A percentile compares a stretch with the other conserved stretches of the same genome.
These are phyloP conservation scores for Cataglyphis livida DNA, from an alignment of 2,888 invertebrate genomes.

Conservation along the genomic window DNA sequence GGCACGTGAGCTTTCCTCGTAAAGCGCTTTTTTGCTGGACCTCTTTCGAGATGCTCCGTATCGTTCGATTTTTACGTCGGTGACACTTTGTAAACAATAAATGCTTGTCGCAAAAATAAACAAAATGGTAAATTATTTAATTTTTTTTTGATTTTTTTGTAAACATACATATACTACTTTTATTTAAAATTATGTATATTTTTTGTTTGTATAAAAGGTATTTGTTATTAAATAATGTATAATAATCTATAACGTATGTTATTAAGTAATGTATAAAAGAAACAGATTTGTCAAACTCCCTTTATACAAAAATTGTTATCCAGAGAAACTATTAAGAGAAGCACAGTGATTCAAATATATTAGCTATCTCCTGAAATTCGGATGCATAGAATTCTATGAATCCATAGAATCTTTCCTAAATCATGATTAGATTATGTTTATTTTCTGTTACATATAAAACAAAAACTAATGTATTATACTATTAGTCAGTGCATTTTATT, in stretches of 20 bases:
- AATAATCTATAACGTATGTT: too few relatives aligned
- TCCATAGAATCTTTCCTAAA: constrained; percentile 11
- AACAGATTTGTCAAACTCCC: background rate
- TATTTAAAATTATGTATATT: too few relatives aligned
- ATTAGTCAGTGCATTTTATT: constrained; percentile 33
- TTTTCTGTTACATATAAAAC: constrained; percentile 44
- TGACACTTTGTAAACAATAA: background rate
- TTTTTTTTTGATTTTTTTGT: background rate
- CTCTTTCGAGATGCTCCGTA: background rate
- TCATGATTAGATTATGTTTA: constrained; percentile 27
- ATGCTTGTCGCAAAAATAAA: background rate
- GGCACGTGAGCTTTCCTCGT: background rate
- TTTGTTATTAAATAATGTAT: constrained; percentile 3
- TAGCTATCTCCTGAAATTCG: background rate
- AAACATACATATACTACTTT: background rate
- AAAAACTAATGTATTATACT: constrained; percentile 20
- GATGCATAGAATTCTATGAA: background rate
- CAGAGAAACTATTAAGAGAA: background rate
- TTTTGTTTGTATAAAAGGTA: too few relatives aligned
- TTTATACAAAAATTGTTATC: background rate
- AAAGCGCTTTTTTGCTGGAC: background rate
- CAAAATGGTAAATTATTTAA: background rate
- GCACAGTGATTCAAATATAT: background rate
- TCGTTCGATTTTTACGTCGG: background rate
- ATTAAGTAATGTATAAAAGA: too few relatives aligned